phyloP scores from a whole-genome alignment of 2,113 vertebrate genomes.

The Cynopterus brachyotis region DNA sequence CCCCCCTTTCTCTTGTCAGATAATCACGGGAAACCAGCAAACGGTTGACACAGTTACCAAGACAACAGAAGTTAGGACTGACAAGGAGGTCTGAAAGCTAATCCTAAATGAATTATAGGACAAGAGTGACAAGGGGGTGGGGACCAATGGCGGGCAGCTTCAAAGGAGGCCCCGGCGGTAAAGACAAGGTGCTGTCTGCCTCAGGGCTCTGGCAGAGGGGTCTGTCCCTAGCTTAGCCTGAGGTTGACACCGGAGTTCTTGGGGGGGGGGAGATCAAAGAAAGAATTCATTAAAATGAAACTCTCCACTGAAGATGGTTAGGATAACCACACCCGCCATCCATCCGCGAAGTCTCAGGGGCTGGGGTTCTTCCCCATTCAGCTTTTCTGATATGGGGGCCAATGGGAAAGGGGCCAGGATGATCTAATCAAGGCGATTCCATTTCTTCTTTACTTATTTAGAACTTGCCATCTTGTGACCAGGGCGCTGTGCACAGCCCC shows the following conservation, averaged over 20 bases:
- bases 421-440: background rate
- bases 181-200: background rate
- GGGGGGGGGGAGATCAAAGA: rapidly evolving
- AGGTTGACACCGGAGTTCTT: background rate
- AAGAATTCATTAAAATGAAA: background rate
- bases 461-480: background rate
- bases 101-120: slow-evolving; percentile 76
- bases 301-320: background rate
- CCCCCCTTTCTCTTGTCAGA: slow-evolving; percentile 76
- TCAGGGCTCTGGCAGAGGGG: background rate
- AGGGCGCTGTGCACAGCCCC: rapidly evolving
- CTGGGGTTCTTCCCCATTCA: background rate
- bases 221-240: background rate
- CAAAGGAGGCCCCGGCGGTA: background rate
- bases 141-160: background rate
- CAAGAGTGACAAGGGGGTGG: slow-evolving; percentile 60
- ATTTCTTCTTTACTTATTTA: background rate
- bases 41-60: slow-evolving; percentile 88
- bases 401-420: background rate
- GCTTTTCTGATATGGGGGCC: background rate
- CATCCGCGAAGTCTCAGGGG: background rate
- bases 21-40: slow-evolving; percentile 83
- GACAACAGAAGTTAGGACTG: slow-evolving; percentile 83
- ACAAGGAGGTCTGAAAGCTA: slow-evolving; percentile 74
- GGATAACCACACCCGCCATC: background rate